A percentile compares a stretch with the other conserved stretches of the same genome.
Evolutionary conservation across 2,888 invertebrate genomes (phyloP).

Genomic region (Timema podura): DNA sequence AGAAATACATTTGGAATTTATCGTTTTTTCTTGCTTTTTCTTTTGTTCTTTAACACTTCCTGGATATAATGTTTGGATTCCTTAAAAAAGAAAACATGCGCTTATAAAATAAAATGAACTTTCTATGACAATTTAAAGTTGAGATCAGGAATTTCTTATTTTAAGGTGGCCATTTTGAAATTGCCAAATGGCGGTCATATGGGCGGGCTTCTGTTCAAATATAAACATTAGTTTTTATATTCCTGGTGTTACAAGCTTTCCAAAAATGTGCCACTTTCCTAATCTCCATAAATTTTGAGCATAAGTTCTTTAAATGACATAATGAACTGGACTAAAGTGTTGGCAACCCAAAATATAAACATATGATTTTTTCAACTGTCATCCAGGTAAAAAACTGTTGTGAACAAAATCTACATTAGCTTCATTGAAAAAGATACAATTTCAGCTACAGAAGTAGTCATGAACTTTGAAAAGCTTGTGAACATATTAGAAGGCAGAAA

Average conservation of each 20-base stretch:
- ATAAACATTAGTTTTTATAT: not conserved
- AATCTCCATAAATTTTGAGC: not conserved
- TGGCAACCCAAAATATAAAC: no score
- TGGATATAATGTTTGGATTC: not conserved
- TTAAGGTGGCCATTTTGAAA: not conserved
- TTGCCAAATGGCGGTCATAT: not conserved
- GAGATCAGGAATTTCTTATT: not conserved
- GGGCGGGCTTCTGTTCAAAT: not conserved
- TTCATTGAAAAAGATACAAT: no score
- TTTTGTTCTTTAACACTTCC: slow-evolving; percentile 1
- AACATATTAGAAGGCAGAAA: no score
- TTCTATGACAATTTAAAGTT: not conserved
- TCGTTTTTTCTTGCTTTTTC: not conserved
- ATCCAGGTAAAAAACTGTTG: no score
- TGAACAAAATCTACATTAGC: no score
- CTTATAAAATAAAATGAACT: not conserved
- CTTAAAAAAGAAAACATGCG: not conserved
- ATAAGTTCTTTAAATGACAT: not conserved
- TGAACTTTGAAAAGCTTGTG: no score
- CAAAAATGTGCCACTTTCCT: slow-evolving; percentile 8
- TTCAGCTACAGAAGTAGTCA: no score
- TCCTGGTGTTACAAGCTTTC: slow-evolving; percentile 13
- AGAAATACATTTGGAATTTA: not conserved
- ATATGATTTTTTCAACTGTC: no score
- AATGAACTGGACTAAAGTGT: not conserved